Conservation (phyloP, 2,888 invertebrate genomes). For the Drosophila borborema region DNA sequence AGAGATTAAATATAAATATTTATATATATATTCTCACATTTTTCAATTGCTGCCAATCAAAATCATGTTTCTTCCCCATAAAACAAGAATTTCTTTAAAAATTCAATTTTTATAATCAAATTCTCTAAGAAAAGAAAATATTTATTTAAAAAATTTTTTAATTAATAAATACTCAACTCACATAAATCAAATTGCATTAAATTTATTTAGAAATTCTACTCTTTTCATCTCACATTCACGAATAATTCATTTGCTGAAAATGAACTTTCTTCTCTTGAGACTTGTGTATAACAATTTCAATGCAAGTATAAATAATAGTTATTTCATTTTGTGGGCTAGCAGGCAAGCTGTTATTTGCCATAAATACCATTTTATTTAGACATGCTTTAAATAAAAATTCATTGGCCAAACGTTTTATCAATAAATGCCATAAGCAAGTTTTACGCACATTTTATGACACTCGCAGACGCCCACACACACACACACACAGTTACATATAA, state of each 20-base stretch:
- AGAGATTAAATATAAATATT: no score
- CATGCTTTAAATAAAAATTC: slow-evolving; percentile 70
- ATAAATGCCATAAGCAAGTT: slow-evolving; percentile 79
- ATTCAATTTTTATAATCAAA: no score
- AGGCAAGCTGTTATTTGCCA: slow-evolving; percentile 30
- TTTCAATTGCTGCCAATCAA: no score
- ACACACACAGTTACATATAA: background rate
- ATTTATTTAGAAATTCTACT: background rate
- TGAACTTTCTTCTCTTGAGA: background rate
- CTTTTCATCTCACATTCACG: background rate
- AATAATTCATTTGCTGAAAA: background rate
- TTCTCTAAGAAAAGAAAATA: no score
- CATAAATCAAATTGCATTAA: background rate
- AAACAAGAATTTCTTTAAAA: no score
- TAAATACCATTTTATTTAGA: slow-evolving; percentile 52
- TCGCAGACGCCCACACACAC: slow-evolving; percentile 23
- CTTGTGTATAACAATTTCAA: background rate
- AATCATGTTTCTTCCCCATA: no score
- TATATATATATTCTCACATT: no score
- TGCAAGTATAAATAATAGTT: slow-evolving; percentile 15
- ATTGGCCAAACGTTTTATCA: slow-evolving; percentile 77
- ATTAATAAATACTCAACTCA: background rate
- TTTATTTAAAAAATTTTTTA: background rate
- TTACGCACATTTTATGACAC: slow-evolving; percentile 77
- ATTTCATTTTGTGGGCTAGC: slow-evolving; percentile 14